Base-by-base conservation (phyloP, 2,113 vertebrate genomes). In the Bos taurus region DNA sequence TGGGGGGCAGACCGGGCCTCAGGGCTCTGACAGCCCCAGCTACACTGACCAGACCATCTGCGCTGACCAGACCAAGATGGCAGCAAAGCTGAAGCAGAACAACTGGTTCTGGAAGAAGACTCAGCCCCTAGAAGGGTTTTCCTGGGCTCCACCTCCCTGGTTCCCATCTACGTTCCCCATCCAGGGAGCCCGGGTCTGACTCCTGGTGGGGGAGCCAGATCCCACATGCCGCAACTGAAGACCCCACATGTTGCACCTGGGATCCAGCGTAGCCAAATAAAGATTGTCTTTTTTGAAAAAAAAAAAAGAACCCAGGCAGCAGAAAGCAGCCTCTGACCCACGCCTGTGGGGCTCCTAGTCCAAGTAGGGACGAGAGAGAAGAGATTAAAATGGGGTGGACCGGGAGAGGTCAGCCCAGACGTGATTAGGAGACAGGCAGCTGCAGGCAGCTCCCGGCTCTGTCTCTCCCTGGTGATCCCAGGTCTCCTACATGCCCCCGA, bases 251-350 rank as follows among this genome's bases (percentile, higher is more conserved):
- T 74, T 25, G 36, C 23, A 23, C 23, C 21, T 74, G 36, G 36
- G 21, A 43, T 43, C 21, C 6, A 1, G 71, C 36, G 3, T 7
- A 25, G 36, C 12, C 71, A 77, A 77, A 77, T 43, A 43, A 33
- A 77, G 67, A 40, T 12, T 77, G 36, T 43, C n/a, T 74, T 23
- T 74, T 64, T 43, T 7, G 12, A 0, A 3, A 13, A 40, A 6
- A 36, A 21, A 71, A 19, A 71, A n/a, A 40, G 11, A 84, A 85
- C 59, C 89, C 83, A 74, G 77, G 97, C 64, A n/a, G 85, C 86
- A 85, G 64, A 97, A 40, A 26, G 40, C 97, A 96, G 89, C 83
- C 91, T 88, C n/a, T n/a, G 43, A 67, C 87, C 43, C 50, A 57
- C 9, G 15, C 16, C 88, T 82, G 57, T 50, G 6, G 0, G 15